Conservation (phyloP, 2,797 vertebrate species). For the Kryptolebias ocellatus region DNA sequence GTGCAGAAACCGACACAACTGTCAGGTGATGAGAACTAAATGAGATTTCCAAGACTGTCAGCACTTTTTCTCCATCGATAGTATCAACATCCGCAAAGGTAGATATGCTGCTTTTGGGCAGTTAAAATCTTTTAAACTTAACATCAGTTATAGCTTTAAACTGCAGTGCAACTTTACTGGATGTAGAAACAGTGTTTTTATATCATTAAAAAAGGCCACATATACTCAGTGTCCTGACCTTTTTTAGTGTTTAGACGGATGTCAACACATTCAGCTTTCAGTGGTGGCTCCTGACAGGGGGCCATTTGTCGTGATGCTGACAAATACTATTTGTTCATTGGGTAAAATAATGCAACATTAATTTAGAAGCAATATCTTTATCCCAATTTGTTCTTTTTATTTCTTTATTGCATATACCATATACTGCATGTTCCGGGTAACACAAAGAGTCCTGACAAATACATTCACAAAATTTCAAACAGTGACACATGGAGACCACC, state of each 20-base stretch:
- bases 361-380: too few species aligned
- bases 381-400: too few species aligned
- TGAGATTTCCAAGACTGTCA: background rate
- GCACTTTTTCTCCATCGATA: background rate
- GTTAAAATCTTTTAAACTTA: background rate
- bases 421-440: too few species aligned
- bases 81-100: background rate
- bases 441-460: too few species aligned
- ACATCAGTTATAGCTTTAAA: background rate
- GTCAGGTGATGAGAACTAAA: background rate
- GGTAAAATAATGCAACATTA: too few species aligned
- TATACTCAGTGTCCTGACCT: slow-evolving; percentile 17
- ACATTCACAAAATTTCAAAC: too few species aligned
- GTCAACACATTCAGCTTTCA: slow-evolving; percentile 6
- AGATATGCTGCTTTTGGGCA: background rate
- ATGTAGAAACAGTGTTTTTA: background rate
- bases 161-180: background rate
- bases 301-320: too few species aligned
- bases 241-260: slow-evolving; percentile 60
- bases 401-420: too few species aligned
- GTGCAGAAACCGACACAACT: too few species aligned
- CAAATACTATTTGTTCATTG: too few species aligned
- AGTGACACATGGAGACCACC: too few species aligned
- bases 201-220: background rate
- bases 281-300: too few species aligned